Base-by-base conservation (phyloP, 2,888 invertebrate genomes). In the Girardia tigrina region DNA sequence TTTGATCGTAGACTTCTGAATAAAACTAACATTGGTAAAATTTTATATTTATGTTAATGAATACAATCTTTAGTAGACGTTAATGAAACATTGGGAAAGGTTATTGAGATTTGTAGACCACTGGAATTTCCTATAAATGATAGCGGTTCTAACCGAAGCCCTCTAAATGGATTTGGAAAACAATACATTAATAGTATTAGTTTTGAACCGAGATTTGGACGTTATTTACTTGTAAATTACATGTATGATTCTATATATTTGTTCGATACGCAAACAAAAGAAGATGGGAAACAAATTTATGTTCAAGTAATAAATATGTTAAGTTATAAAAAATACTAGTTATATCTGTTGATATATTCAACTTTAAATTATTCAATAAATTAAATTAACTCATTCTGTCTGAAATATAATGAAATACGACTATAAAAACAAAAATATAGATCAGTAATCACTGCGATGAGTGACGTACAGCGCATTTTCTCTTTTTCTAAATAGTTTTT, bases 181-280 rank as follows among this genome's bases (percentile, higher is more conserved):
- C 56, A 23, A 8, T 56, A n/a, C 23, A n/a, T 56, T 12, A 56
- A 56, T 56, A 56, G 56, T n/a, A n/a, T 56, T 6, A 56, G 56
- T n/a, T 56, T 56, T 56, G 56, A 56, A 56, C 56, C 56, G 23
- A 4, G n/a, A 4, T 8, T 16, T 6, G 56, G 56, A 56, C n/a
- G 23, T 16, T n/a, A 56, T 56, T 16, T 56, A 56, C n/a, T 56
- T 6, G 56, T 56, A 20, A 56, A 56, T n/a, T 56, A 56, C n/a
- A 56, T 56, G 56, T 56, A 56, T 56, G 56, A 56, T 56, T 56
- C 56, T 20, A 56, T 56, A 8, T 56, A 56, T 56, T 16, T 56
- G 4, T 56, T 56, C n/a, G 56, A 56, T 16, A 56, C n/a, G 4
- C 4, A 23, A 16, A 4, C n/a, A n/a, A n/a, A 56, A 56, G 56